Evolutionary conservation across 2,113 vertebrate genomes (phyloP), one percentile per base, ranked within the genome.

Genomic region (Todiramphus saurophagus): DNA sequence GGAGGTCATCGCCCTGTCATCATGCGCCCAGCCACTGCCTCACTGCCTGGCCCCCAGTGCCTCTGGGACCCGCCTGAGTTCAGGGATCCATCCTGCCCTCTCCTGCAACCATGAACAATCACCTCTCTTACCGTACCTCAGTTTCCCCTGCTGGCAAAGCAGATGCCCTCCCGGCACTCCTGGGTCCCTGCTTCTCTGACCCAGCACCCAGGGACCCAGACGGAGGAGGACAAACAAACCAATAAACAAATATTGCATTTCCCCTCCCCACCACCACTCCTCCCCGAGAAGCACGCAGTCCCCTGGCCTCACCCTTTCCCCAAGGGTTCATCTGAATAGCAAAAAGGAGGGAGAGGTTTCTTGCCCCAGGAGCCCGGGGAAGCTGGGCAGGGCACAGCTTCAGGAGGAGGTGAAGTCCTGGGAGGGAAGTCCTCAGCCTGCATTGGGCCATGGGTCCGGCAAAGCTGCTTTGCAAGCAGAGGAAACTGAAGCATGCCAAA

Each of bases 281-380:
- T 89, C 58, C 85, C 35, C 0, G 0, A 72, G 87, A 89, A 87
- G 76, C 70, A 41, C 4, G 5, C 2, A 4, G 53, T 84, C 76
- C 83, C 62, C 50, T 35, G 73, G 85, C 90, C 90, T 94, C 93
- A 80, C 92, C 94, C 92, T 90, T 63, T 87, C 87, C 94, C 59
- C 14, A 87, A 87, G 95, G 91, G 77, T 62, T 96, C 87, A 89
- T 95, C 87, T 96, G 74, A 97, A 94, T 93, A 82, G 81, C 84
- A 93, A 96, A 94, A 94, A 73, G 48, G 46, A 95, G 94, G 95
- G 95, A 96, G 96, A 95, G 74, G 93, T 91, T 94, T 87, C 58
- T 93, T 0, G 1, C 83, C 69, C 58, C 11, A 0, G 88, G 85
- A 90, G 62, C 70, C 41, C 1, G 7, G 69, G 68, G 41, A 51